Conservation (phyloP, 2,888 invertebrate genomes). For the Agriopis leucophaearia region DNA sequence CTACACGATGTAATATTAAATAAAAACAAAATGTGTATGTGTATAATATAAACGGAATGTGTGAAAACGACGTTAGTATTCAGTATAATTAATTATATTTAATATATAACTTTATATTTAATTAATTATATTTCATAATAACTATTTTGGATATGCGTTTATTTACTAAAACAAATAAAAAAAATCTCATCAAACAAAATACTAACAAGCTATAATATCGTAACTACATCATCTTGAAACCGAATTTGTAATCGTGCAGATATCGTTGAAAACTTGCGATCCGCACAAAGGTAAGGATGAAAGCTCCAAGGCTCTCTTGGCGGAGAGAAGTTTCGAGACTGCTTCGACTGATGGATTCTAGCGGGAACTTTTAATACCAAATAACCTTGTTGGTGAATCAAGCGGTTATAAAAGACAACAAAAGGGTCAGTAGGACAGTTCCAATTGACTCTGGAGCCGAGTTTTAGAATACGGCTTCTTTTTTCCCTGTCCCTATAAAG, state of each 20-base stretch:
- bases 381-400: constrained; percentile 15
- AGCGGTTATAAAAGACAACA: constrained; percentile 10
- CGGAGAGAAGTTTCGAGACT: neutral
- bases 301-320: constrained; percentile 15
- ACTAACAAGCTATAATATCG: neutral
- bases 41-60: too few species aligned
- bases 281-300: constrained; percentile 17
- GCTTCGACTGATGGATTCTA: constrained; percentile 21
- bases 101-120: too few species aligned
- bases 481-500: too few species aligned
- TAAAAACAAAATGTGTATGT: too few species aligned
- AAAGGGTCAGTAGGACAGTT: constrained; percentile 5
- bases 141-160: too few species aligned
- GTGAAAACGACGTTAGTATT: too few species aligned
- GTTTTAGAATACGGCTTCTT: too few species aligned
- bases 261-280: constrained; percentile 21
- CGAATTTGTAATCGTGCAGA: constrained; percentile 12
- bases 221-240: neutral
- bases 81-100: too few species aligned
- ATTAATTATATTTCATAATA: too few species aligned
- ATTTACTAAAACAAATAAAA: neutral
- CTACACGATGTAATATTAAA: too few species aligned
- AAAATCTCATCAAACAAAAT: neutral
- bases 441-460: neutral
- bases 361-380: constrained; percentile 19